Evolutionary conservation across 2,797 vertebrate genomes (phyloP).

Genomic region (Clarias fuscus): DNA sequence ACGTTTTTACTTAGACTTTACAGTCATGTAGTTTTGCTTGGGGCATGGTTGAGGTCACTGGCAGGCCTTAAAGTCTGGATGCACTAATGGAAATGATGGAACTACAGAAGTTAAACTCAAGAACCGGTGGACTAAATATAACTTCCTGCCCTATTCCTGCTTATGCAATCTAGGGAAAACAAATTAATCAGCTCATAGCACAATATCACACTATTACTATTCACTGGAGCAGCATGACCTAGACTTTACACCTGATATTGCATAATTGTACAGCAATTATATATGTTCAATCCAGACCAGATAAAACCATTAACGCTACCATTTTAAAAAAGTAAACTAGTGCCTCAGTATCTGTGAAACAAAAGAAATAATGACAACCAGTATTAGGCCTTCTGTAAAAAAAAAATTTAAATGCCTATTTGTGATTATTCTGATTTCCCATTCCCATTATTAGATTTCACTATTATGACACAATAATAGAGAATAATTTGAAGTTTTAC

Average conservation of each 20-base stretch:
- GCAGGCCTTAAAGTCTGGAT: constrained; percentile 15
- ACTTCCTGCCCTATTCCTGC: neutral
- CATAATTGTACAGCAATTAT: neutral
- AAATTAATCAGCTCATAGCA: neutral
- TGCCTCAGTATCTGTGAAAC: neutral
- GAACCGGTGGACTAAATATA: neutral
- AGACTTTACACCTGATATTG: neutral
- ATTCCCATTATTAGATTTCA: neutral
- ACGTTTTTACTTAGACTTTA: neutral
- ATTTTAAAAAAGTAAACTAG: neutral
- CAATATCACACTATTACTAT: neutral
- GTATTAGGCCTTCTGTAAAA: neutral
- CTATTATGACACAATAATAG: too few relatives aligned
- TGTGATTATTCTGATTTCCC: neutral
- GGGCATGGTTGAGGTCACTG: neutral
- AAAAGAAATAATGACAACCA: neutral
- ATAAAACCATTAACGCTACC: neutral
- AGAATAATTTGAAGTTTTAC: neutral
- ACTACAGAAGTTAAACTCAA: neutral
- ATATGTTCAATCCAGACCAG: neutral
- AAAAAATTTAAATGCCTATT: neutral
- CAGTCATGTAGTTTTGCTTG: neutral
- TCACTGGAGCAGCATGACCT: neutral
- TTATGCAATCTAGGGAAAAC: neutral
- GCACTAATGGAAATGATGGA: neutral